These are phyloP conservation scores for Chromoteleia sp. DNA, from an alignment of 2,888 invertebrate species.

Conservation along the genomic window DNA sequence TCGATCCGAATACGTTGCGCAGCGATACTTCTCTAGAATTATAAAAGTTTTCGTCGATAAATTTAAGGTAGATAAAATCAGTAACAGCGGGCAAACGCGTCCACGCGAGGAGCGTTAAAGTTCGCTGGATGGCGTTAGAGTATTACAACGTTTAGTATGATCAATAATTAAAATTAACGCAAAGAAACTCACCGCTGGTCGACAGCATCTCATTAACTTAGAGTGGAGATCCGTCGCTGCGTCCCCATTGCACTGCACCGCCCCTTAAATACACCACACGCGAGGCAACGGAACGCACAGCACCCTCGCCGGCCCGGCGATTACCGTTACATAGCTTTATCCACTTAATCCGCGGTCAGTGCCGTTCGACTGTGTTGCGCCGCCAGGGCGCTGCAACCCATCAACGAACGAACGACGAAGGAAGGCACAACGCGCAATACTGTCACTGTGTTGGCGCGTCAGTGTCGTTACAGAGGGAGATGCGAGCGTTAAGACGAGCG, in stretches of 20 bases:
- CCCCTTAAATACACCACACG: constrained; percentile 63
- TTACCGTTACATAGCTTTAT: constrained; percentile 32
- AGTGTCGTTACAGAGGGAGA: constrained; percentile 52
- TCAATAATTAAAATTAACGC: constrained; percentile 52
- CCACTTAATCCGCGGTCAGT: constrained; percentile 25
- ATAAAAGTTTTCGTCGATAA: too few species aligned
- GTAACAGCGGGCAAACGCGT: too few species aligned
- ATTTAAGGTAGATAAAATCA: too few species aligned
- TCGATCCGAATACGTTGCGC: neutral
- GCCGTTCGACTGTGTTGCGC: constrained; percentile 28
- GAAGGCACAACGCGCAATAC: constrained; percentile 29
- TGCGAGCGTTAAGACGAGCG: constrained; percentile 44
- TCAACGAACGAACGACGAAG: constrained; percentile 22
- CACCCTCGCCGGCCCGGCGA: constrained; percentile 44
- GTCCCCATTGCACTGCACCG: constrained; percentile 71
- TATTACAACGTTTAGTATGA: constrained; percentile 13
- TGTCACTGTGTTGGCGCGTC: constrained; percentile 41
- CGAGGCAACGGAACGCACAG: constrained; percentile 26
- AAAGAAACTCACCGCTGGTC: constrained; percentile 56
- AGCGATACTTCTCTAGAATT: too few species aligned
- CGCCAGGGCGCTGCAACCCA: constrained; percentile 43
- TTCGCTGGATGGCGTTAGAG: neutral
- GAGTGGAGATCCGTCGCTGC: constrained; percentile 64
- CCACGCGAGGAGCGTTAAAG: neutral
- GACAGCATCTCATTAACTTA: constrained; percentile 62